phyloP scores from a whole-genome alignment of 2,888 invertebrate species.

The Apodemia mormo region DNA sequence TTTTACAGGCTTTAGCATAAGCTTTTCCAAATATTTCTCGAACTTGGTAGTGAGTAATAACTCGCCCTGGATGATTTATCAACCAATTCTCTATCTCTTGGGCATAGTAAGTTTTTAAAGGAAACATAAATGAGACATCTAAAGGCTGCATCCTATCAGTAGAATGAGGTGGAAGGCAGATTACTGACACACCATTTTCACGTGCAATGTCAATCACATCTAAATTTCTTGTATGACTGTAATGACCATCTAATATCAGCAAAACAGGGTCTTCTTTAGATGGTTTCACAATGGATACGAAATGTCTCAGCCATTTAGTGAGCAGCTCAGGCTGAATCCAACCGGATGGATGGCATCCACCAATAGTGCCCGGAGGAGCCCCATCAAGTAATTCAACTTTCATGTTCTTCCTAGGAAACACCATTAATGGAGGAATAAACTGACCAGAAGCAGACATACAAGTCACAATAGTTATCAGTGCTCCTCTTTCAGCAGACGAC shows the following conservation, averaged over 20 bases:
- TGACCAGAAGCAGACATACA: conserved; percentile 29
- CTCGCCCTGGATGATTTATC: neutral
- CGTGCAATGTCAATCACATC: too few species aligned
- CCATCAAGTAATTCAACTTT: conserved; percentile 41
- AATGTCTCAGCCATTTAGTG: conserved; percentile 44
- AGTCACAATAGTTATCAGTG: conserved; percentile 29
- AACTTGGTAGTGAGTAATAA: neutral
- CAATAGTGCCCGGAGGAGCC: conserved; percentile 43
- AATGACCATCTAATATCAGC: too few species aligned
- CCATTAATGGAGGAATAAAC: conserved; percentile 29
- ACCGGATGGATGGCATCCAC: conserved; percentile 36
- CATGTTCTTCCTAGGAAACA: conserved; percentile 46
- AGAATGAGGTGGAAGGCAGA: too few species aligned
- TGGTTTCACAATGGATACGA: too few species aligned
- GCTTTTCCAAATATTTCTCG: neutral
- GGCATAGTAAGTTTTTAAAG: neutral
- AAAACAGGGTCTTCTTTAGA: too few species aligned
- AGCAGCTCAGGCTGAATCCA: conserved; percentile 42
- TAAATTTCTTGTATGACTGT: too few species aligned
- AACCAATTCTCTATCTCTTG: neutral
- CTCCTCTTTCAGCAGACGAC: conserved; percentile 29
- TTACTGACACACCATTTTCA: too few species aligned
- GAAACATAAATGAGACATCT: too few species aligned
- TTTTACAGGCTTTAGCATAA: neutral
- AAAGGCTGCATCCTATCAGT: too few species aligned